Evolutionary conservation across 92 coral and sea anemone genomes (phyloP), one percentile per base, ranked within the genome.

Genomic region (Anthopleura xanthogrammica): DNA sequence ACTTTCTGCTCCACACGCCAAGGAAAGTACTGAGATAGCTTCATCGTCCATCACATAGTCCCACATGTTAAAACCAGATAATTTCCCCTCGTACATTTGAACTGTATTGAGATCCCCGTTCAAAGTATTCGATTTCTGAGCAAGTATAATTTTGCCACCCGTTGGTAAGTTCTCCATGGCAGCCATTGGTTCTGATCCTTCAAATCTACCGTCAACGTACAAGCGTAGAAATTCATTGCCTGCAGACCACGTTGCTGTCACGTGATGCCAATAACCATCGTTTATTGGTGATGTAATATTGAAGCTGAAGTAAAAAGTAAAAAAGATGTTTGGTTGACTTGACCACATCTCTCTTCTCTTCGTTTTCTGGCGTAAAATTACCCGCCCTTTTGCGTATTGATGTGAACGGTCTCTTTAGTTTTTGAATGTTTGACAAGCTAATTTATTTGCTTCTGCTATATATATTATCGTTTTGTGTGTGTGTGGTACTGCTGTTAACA

Each of bases 221-320:
- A 88, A 16, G 22, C 36, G 19, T 42, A 85, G 77, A 9, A 14
- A 16, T 5, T 17, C 42, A 16, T 50, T 7, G 7, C 4, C 42
- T 19, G 19, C 19, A 36, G 60, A n/a, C 88, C 88, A 80, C 39
- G 39, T 52, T 42, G 80, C 75, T 2, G 86, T 77, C 43, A 88
- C 36, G 36, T 89, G 92, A 65, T 81, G 92, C 92, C 92, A 89
- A 41, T 36, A 85, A 17, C 79, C 86, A 72, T 89, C 92, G 50
- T 43, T 36, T 24, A 79, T 75, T 50, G 29, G 73, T 42, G 86
- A 14, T 9, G 72, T 20, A 16, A 41, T 75, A 11, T 58, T 55
- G 23, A 84, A 36, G 2, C 80, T 76, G 41, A 40, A 41, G 22
- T n/a, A 41, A 1, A 76, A 16, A 57, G 5, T 2, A 36, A 36